Base-by-base conservation (phyloP, 1,140 invertebrate species). In the Trichonephila clavata region DNA sequence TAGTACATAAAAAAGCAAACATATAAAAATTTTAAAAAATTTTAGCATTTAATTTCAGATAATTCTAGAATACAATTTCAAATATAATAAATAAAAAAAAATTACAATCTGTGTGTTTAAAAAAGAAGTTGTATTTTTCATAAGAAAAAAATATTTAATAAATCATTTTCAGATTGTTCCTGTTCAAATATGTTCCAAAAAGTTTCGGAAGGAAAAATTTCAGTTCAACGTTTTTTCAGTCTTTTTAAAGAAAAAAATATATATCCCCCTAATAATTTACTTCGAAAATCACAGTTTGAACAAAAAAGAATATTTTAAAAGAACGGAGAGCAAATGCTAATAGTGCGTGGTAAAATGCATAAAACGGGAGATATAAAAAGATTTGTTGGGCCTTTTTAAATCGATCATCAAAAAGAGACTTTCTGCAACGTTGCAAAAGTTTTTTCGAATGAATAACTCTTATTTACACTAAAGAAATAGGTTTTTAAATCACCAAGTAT, bases 311-410 rank as follows among this genome's bases (percentile, higher is more conserved):
- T 24, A 24, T n/a, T 84, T 59, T 84, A n/a, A n/a, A 84, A 24
- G 21, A 84, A 14, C 6, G 50, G 50, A 59, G 14, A 84, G 57
- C 57, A 60, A 84, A 84, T 84, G 50, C 57, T 84, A 84, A 84
- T 84, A 84, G 83, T 59, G 50, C 83, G 50, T 59, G 83, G 60
- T 84, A 60, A 84, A 32, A 84, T 59, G 32, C 57, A 60, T n/a
- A 84, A 84, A 60, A 57, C 1, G 21, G 83, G 24, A 84, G 57
- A 32, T 21, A 84, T 84, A 59, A 50, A 84, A 84, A 84, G 83
- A 60, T 84, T 39, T 39, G 32, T 39, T 59, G 16, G 14, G 57
- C 24, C 13, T 59, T 84, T 84, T 84, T 84, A 50, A 27, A 84
- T 84, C 10, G 39, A 84, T 84, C 83, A 27, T 60, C 18, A 77